Evolutionary conservation across 2,113 vertebrate species (phyloP).

Genomic region (Arvicanthis niloticus): DNA sequence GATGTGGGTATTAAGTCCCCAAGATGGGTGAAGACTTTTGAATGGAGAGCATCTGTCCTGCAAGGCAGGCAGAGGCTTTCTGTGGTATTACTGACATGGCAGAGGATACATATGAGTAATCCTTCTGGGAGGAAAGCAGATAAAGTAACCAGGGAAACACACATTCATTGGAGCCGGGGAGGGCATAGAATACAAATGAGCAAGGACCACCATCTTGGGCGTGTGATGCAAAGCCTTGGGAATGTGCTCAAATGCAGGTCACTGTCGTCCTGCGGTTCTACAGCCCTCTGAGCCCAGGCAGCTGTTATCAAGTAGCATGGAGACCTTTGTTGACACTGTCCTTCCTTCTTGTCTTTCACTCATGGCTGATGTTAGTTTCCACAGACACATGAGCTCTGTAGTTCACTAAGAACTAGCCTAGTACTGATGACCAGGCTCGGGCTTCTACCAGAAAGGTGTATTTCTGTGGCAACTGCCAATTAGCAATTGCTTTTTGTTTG

Average conservation of each 20-base stretch:
- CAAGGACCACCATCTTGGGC: conserved; percentile 73
- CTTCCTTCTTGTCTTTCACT: conserved; percentile 89
- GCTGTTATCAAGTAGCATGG: conserved; percentile 85
- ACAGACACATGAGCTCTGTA: background rate
- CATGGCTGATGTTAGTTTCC: conserved; percentile 84
- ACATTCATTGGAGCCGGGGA: conserved; percentile 19
- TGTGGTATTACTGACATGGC: background rate
- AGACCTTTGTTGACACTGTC: conserved; percentile 85
- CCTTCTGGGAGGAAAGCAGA: conserved; percentile 65
- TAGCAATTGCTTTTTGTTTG: background rate
- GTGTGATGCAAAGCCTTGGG: conserved; percentile 78
- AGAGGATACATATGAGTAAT: conserved; percentile 59
- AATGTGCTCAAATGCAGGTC: conserved; percentile 84
- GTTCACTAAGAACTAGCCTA: background rate
- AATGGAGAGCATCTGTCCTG: background rate
- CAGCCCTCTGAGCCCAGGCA: conserved; percentile 71
- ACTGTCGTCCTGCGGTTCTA: conserved; percentile 67
- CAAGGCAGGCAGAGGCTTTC: background rate
- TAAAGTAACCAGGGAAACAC: conserved; percentile 17
- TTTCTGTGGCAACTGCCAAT: background rate
- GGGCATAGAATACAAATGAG: conserved; percentile 66
- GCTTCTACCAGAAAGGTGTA: background rate
- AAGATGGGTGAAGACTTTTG: background rate
- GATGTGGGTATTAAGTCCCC: background rate
- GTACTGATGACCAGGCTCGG: background rate